These are phyloP conservation scores for Takifugu bimaculatus DNA, from an alignment of 2,113 vertebrate genomes.

Conservation along the genomic window DNA sequence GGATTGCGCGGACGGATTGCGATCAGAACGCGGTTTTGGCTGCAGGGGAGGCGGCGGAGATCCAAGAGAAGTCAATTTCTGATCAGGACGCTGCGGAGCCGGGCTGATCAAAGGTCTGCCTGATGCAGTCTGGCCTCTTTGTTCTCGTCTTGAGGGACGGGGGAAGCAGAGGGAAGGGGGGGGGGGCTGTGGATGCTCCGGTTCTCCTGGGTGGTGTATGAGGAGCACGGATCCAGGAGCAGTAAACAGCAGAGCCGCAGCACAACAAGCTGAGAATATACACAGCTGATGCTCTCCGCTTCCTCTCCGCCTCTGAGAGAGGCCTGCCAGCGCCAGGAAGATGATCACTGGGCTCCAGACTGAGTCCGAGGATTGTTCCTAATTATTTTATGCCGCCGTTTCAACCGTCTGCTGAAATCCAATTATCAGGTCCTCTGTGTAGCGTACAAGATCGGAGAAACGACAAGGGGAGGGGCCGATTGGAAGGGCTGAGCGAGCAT, in stretches of 20 bases:
- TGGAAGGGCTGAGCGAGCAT: slow-evolving; percentile 7
- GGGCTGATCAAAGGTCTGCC: slow-evolving; percentile 61
- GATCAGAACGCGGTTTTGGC: neutral
- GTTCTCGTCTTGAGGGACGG: slow-evolving; percentile 54
- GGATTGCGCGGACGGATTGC: neutral
- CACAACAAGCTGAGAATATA: neutral
- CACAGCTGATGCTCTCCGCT: slow-evolving; percentile 8
- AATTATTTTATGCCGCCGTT: slow-evolving; percentile 67
- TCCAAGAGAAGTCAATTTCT: slow-evolving; percentile 56
- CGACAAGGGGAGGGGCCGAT: slow-evolving; percentile 26
- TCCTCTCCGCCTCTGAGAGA: slow-evolving; percentile 2
- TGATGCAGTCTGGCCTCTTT: slow-evolving; percentile 63
- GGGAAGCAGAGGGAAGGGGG: neutral
- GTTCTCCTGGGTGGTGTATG: slow-evolving; percentile 2
- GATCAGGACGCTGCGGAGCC: slow-evolving; percentile 39
- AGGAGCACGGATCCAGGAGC: too few relatives aligned
- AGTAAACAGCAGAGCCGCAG: neutral
- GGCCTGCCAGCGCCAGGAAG: slow-evolving; percentile 24
- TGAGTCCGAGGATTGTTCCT: slow-evolving; percentile 60
- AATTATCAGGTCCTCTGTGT: slow-evolving; percentile 66
- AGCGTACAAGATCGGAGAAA: slow-evolving; percentile 55
- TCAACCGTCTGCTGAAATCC: slow-evolving; percentile 73
- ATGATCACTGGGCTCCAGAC: slow-evolving; percentile 46
- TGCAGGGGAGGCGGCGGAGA: slow-evolving; percentile 15
- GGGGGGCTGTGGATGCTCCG: neutral